A percentile compares a stretch with the other conserved stretches of the same genome.
Conservation (phyloP, 2,888 invertebrate genomes). For the Spialia ferax region DNA sequence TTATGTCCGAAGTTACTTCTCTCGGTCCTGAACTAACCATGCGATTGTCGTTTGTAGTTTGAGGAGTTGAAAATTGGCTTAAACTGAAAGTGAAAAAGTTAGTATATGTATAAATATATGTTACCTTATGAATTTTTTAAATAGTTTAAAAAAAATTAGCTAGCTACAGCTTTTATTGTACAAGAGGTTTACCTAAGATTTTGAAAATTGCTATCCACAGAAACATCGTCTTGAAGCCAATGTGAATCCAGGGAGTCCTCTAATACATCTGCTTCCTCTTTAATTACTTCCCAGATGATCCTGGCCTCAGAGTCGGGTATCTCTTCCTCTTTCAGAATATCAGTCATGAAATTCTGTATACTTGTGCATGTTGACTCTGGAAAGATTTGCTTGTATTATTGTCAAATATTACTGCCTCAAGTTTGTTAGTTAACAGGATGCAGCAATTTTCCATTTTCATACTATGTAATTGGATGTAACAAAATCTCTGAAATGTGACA, state of each 20-base stretch:
- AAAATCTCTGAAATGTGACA: too few species aligned
- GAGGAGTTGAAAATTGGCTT: slow-evolving; percentile 70
- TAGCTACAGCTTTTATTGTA: not conserved
- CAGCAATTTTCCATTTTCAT: too few species aligned
- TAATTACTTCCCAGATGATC: slow-evolving; percentile 73
- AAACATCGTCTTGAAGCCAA: slow-evolving; percentile 75
- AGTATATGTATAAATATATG: too few species aligned
- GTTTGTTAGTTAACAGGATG: too few species aligned
- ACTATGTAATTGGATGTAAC: too few species aligned
- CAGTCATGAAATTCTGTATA: slow-evolving; percentile 78
- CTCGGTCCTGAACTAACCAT: slow-evolving; percentile 14
- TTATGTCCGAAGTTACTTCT: slow-evolving; percentile 31
- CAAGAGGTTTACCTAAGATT: slow-evolving; percentile 65
- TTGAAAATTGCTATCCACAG: slow-evolving; percentile 65
- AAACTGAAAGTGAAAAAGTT: slow-evolving; percentile 58
- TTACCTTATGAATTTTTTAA: too few species aligned
- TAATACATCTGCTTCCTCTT: slow-evolving; percentile 74
- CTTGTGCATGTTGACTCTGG: slow-evolving; percentile 80
- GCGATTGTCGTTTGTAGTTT: slow-evolving; percentile 56
- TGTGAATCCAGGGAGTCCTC: slow-evolving; percentile 78
- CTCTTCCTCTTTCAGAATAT: slow-evolving; percentile 70
- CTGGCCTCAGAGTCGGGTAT: slow-evolving; percentile 70
- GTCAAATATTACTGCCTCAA: not conserved
- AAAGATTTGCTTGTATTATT: slow-evolving; percentile 33
- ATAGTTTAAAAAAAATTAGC: not conserved